A percentile compares a stretch with the other conserved stretches of the same genome.
phyloP scores from a whole-genome alignment of 2,797 vertebrate species.

The Hydrocynus forskahlii region DNA sequence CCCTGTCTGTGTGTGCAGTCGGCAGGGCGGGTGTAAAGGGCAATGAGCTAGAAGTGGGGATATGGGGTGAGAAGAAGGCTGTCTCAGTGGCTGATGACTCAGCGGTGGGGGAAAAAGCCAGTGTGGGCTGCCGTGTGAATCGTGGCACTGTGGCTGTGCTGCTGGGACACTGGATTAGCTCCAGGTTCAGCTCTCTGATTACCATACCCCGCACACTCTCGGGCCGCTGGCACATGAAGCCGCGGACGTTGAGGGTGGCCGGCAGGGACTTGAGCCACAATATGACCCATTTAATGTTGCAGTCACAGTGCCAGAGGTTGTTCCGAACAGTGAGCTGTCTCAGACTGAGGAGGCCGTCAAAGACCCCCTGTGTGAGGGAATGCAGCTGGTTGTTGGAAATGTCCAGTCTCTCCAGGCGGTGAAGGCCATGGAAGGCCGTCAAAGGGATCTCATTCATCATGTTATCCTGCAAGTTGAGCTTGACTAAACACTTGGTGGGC shows the following conservation, averaged over 20 bases:
- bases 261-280: conserved; percentile 91
- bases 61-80: conserved; percentile 46
- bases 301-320: conserved; percentile 95
- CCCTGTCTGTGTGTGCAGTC: conserved; percentile 66
- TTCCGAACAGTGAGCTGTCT: conserved; percentile 93
- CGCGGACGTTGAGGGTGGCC: conserved; percentile 88
- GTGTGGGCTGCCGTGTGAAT: conserved; percentile 71
- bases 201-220: conserved; percentile 94
- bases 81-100: conserved; percentile 64
- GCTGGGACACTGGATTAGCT: conserved; percentile 87
- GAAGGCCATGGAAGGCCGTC: conserved; percentile 85
- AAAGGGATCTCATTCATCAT: conserved; percentile 89
- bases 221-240: conserved; percentile 95
- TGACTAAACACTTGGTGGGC: conserved; percentile 84
- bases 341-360: conserved; percentile 86
- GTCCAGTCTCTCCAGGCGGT: conserved; percentile 88
- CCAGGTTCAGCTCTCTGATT: conserved; percentile 90
- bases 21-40: conserved; percentile 74
- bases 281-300: conserved; percentile 91
- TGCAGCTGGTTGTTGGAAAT: conserved; percentile 94
- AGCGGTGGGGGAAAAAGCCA: conserved; percentile 60
- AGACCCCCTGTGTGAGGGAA: conserved; percentile 84
- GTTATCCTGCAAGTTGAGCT: conserved; percentile 94
- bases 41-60: conserved; percentile 64
- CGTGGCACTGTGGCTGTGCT: conserved; percentile 70